Evolutionary conservation across 1,140 invertebrate genomes (phyloP), one percentile per base, ranked within the genome.

Genomic region (Drosophila oshimai): DNA sequence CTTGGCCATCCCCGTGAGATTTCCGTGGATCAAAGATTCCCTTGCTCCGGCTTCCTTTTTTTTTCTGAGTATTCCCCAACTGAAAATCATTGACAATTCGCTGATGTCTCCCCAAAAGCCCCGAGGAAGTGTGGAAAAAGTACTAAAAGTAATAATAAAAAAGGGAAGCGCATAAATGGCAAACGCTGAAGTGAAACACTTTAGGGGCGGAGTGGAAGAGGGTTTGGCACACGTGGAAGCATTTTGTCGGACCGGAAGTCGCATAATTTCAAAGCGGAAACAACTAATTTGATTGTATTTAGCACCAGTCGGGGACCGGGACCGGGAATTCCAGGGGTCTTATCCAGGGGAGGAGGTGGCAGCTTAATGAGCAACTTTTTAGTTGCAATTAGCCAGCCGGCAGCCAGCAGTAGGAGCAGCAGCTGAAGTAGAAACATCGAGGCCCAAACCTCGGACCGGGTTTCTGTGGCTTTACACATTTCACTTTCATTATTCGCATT

Each of bases 231-330:
- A 87, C 61, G 75, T 79, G 80, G 55, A 61, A 41, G 39, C 69
- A 77, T 55, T 68, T 83, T 77, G 50, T 51, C 36, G 53, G 58
- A 79, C 60, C 80, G 80, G 75, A 84, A 84, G 80, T 84, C 44
- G 65, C 71, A 84, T 84, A 84, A 79, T 86, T 84, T 49, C 39
- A 28, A 60, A 80, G 47, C 80, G 80, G 80, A 84, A 84, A 72
- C 53, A 71, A 64, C 80, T 84, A 79, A 84, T 86, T 84, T 84
- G 81, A 84, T 80, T 84, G 60, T 80, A 73, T 84, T 86, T 73
- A 68, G 71, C 80, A 60, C 51, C 71, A 60, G 42, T 18, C 26
- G n/a, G 31, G 61, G 42, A 44, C 33, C 17, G 31, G 17, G 34
- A 9, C 15, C 13, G 33, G 15, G 4, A 1, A 13, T 2, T 33